Base-by-base conservation (phyloP, 2,797 vertebrate species). In the Tinamus major region DNA sequence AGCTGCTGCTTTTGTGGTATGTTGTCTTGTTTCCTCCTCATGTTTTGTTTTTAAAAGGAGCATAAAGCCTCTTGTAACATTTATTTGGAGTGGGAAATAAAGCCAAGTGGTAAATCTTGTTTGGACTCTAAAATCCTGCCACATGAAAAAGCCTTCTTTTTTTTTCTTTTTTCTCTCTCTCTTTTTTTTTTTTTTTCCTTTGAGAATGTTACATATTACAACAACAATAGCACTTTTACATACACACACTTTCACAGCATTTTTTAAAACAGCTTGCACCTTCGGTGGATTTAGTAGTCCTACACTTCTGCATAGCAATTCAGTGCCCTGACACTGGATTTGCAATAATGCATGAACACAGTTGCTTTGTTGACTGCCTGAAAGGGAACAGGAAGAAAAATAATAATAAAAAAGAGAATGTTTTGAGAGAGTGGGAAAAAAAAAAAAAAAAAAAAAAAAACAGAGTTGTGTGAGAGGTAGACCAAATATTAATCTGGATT, bases 31-130 rank as follows among this genome's bases (percentile, higher is more conserved):
- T 77, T 56, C 61, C 55, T 80, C 27, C 23, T 33, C 44, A 53
- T 24, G 80, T 72, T 91, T 92, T 68, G 49, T 51, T 92, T 96
- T 95, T 78, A 87, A 95, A 94, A 89, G 79, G 23, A 91, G 33
- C n/a, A 31, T 27, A 92, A 90, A 89, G 83, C 63, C 75, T 35
- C 51, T 67, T 65, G 78, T 81, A 93, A 87, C 4, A 3, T 86
- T 89, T 90, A 72, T 85, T 67, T 29, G n/a, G 63, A 75, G 75
- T 75, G 18, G 41, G 74, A 91, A 91, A 91, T 63, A 93, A 81
- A 81, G 39, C 74, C 78, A 61, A 72, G 23, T 12, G 55, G 4
- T 77, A 92, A 95, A 93, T 86, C 79, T 82, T 79, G 23, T 20
- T 72, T 83, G 75, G 58, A 64, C 35, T 89, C 27, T 21, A 58